These are phyloP conservation scores for Diabrotica undecimpunctata DNA, from an alignment of 1,140 invertebrate species.

Conservation along the genomic window DNA sequence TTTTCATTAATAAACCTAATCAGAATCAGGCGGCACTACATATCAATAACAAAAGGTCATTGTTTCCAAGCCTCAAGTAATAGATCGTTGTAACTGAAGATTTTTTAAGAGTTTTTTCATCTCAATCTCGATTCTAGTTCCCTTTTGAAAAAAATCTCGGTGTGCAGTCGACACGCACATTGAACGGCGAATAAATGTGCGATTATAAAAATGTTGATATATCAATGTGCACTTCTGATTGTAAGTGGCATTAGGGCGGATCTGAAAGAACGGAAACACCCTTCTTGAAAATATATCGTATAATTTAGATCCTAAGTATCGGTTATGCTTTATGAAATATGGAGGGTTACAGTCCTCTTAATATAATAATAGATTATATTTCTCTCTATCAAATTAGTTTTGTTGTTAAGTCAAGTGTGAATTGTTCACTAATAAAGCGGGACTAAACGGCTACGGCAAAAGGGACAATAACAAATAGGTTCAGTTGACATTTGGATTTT, in stretches of 20 bases:
- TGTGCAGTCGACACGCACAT: not conserved
- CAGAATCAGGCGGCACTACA: too few species aligned
- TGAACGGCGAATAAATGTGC: conserved; percentile 1
- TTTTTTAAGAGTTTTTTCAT: too few species aligned
- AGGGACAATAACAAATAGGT: conserved; percentile 19
- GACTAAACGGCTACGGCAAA: conserved; percentile 28
- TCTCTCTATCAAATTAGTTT: conserved; percentile 35
- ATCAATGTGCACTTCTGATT: conserved; percentile 30
- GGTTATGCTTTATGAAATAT: conserved; percentile 36
- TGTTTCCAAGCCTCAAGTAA: too few species aligned
- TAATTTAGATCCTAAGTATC: conserved; percentile 35
- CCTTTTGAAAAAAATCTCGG: too few species aligned
- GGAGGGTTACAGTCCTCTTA: conserved; percentile 27
- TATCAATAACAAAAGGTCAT: too few species aligned
- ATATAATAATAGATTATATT: conserved; percentile 32
- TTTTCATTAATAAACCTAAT: too few species aligned
- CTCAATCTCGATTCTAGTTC: too few species aligned
- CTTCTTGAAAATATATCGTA: conserved; percentile 33
- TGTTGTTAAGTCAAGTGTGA: conserved; percentile 33
- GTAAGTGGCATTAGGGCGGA: conserved; percentile 32
- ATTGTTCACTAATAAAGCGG: conserved; percentile 37
- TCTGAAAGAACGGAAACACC: conserved; percentile 20
- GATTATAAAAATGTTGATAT: conserved; percentile 38
- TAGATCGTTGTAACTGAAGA: too few species aligned
- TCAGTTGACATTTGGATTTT: conserved; percentile 11